phyloP scores from a whole-genome alignment of 2,113 vertebrate genomes.

The Saguinus imperator region DNA sequence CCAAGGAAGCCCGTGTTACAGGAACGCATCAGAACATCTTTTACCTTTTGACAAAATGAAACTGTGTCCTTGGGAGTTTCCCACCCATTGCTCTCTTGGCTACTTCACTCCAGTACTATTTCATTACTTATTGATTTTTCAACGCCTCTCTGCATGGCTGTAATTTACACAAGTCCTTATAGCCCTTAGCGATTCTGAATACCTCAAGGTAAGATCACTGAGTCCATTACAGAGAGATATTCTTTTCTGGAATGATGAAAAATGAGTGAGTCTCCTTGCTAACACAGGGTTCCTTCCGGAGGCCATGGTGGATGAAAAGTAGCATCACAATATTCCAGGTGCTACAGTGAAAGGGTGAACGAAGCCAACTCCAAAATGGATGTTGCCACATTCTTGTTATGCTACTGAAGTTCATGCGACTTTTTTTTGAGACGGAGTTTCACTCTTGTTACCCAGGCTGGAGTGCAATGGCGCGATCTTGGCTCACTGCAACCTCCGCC shows the following conservation, averaged over 20 bases:
- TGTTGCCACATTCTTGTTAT: not conserved
- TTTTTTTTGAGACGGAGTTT: not conserved
- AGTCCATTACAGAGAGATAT: slow-evolving; percentile 80
- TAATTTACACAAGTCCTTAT: slow-evolving; percentile 89
- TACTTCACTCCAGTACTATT: slow-evolving; percentile 87
- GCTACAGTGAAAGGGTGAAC: not conserved
- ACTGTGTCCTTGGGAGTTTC: slow-evolving; percentile 87
- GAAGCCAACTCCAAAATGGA: not conserved
- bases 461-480: no score
- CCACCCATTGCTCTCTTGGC: slow-evolving; percentile 87
- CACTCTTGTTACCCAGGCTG: no score
- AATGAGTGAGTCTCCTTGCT: slow-evolving; percentile 75
- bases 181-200: slow-evolving; percentile 87
- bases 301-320: not conserved
- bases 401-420: not conserved
- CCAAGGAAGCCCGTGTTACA: slow-evolving; percentile 82
- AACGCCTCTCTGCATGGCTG: slow-evolving; percentile 85
- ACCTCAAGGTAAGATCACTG: slow-evolving; percentile 84
- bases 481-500: no score
- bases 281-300: slow-evolving; percentile 41
- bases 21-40: slow-evolving; percentile 85
- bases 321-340: not conserved
- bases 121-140: slow-evolving; percentile 91
- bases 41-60: slow-evolving; percentile 89
- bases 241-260: slow-evolving; percentile 81